Percentiles rank a stretch among this genome's conserved stretches.
Conservation (phyloP, 2,888 invertebrate genomes). For the Capitulum mitella region DNA sequence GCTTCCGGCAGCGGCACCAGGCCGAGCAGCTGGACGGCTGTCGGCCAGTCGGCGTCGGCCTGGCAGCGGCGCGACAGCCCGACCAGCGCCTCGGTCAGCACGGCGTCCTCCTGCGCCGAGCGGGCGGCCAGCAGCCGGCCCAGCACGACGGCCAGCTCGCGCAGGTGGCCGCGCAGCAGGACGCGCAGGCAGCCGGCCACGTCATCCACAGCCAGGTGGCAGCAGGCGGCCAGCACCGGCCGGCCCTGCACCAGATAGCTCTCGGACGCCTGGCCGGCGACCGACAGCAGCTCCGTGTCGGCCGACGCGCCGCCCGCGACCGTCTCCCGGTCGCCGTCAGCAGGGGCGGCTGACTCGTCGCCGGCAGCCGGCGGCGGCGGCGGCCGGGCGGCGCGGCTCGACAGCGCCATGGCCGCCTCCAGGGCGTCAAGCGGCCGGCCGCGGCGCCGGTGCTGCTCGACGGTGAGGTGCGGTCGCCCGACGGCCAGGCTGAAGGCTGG, state of each 20-base stretch:
- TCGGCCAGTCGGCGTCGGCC: neutral
- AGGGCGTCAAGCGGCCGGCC: neutral
- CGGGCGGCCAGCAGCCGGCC: constrained; percentile 34
- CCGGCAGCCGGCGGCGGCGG: no score
- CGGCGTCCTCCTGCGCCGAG: neutral
- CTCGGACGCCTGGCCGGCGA: constrained; percentile 40
- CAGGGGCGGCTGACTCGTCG: no score
- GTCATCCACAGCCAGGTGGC: constrained; percentile 44
- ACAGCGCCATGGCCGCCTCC: neutral
- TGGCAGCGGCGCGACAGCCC: neutral
- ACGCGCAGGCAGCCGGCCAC: constrained; percentile 41
- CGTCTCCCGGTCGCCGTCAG: neutral
- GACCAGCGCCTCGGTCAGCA: constrained; percentile 21
- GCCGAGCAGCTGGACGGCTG: neutral
- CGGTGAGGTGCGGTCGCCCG: neutral
- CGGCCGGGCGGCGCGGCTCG: constrained; percentile 19
- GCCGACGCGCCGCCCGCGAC: neutral
- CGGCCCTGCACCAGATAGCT: constrained; percentile 43
- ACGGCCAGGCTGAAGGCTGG: neutral
- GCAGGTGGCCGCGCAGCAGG: constrained; percentile 43
- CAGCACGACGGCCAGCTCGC: constrained; percentile 43
- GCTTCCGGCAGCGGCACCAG: neutral
- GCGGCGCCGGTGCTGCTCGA: neutral
- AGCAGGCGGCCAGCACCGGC: constrained; percentile 45
- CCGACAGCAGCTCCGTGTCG: constrained; percentile 37